These are phyloP conservation scores for Fregetta grallaria DNA, from an alignment of 2,113 vertebrate genomes.

Conservation along the genomic window DNA sequence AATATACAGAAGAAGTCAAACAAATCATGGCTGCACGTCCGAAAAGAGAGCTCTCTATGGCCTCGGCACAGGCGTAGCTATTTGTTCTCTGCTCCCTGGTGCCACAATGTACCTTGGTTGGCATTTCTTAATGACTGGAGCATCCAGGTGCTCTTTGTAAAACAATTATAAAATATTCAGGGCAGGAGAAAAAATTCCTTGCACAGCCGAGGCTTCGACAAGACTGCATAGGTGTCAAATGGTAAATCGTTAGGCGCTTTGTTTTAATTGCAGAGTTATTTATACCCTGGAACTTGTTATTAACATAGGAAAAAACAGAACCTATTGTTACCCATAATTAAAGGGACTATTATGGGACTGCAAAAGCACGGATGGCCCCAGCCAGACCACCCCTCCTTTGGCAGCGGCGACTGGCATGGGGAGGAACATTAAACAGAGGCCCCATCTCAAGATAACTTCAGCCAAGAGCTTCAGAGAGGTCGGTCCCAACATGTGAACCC, in stretches of 20 bases:
- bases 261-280: slow-evolving; percentile 59
- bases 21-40: neutral
- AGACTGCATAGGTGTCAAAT: slow-evolving; percentile 32
- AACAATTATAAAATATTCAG: slow-evolving; percentile 49
- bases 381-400: neutral
- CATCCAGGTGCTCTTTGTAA: neutral
- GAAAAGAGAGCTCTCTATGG: neutral
- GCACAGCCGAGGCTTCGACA: neutral
- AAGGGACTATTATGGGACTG: neutral
- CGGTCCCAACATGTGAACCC: neutral
- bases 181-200: neutral
- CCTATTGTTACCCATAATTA: slow-evolving; percentile 21
- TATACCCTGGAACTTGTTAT: slow-evolving; percentile 47
- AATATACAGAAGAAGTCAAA: neutral
- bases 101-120: neutral
- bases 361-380: neutral
- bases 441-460: neutral
- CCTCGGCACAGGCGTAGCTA: neutral
- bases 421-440: neutral
- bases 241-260: slow-evolving; percentile 30
- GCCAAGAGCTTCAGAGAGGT: neutral
- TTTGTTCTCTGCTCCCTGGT: slow-evolving; percentile 12
- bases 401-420: neutral
- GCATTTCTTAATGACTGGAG: slow-evolving; percentile 25
- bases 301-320: slow-evolving; percentile 21